Evolutionary conservation across 2,888 invertebrate genomes (phyloP).

Genomic region (Dryocosmus kuriphilus): DNA sequence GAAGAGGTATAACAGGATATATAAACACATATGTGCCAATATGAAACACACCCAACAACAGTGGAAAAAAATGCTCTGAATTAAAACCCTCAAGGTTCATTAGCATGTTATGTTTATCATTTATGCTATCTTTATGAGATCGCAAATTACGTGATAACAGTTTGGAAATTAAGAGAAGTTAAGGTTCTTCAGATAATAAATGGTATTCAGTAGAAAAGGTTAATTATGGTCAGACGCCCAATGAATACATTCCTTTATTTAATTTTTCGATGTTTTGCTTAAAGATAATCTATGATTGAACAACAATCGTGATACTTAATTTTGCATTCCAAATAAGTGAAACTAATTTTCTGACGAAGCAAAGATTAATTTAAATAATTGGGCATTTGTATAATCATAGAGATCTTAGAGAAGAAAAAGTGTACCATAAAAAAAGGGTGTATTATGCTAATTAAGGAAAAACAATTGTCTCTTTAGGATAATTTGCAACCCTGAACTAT

Average conservation of each 20-base stretch:
- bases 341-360: not conserved
- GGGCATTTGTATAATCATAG: no score
- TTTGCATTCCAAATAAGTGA: not conserved
- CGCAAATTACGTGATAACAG: not conserved
- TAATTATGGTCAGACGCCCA: not conserved
- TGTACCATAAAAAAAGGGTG: not conserved
- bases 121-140: not conserved
- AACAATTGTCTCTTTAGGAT: constrained; percentile 1
- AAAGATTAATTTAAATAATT: not conserved
- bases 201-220: not conserved
- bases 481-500: not conserved
- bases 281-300: not conserved
- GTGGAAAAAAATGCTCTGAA: not conserved
- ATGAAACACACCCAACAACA: constrained; percentile 11
- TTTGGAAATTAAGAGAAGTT: not conserved
- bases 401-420: not conserved
- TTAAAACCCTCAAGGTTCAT: constrained; percentile 10
- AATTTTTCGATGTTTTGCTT: not conserved
- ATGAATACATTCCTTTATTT: not conserved
- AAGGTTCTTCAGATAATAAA: not conserved
- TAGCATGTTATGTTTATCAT: not conserved
- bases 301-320: not conserved
- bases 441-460: not conserved
- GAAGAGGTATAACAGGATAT: constrained; percentile 11
- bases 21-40: not conserved